These are phyloP conservation scores for Caenorhabditis macrosperma DNA, from an alignment of 2,888 invertebrate species.

Conservation along the genomic window DNA sequence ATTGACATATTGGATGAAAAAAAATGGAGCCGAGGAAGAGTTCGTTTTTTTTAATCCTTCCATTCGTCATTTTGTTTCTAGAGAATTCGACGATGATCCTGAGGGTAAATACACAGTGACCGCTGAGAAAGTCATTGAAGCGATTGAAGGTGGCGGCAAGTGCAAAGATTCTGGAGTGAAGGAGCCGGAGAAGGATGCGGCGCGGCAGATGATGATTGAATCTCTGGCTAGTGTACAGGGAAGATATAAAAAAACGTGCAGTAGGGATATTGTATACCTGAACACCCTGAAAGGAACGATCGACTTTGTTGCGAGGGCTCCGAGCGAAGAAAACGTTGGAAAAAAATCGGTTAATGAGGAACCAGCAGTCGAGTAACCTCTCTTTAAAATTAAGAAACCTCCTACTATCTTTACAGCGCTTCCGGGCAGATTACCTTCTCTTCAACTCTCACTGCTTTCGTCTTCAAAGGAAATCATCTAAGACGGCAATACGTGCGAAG, in stretches of 20 bases:
- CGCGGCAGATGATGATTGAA: neutral
- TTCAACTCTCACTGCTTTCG: slow-evolving; percentile 15
- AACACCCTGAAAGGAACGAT: slow-evolving; percentile 44
- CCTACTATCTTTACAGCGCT: slow-evolving; percentile 5
- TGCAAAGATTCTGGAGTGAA: slow-evolving; percentile 19
- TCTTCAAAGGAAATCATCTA: slow-evolving; percentile 23
- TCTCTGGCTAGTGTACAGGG: neutral
- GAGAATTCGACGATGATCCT: slow-evolving; percentile 30
- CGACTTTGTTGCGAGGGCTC: slow-evolving; percentile 19
- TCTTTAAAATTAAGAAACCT: neutral
- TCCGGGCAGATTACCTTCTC: slow-evolving; percentile 9
- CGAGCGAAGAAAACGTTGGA: neutral
- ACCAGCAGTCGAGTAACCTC: slow-evolving; percentile 16
- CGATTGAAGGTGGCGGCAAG: slow-evolving; percentile 6
- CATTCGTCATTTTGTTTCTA: neutral
- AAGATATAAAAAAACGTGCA: slow-evolving; percentile 23
- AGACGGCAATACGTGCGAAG: slow-evolving; percentile 1
- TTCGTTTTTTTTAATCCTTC: slow-evolving; percentile 1
- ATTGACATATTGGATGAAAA: slow-evolving; percentile 28
- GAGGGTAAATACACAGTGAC: slow-evolving; percentile 47
- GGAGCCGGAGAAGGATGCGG: slow-evolving; percentile 12
- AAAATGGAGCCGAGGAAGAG: neutral
- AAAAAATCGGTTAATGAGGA: slow-evolving; percentile 3
- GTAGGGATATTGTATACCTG: neutral
- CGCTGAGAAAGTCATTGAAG: slow-evolving; percentile 29